Evolutionary conservation across 2,888 invertebrate genomes (phyloP), one percentile per base, ranked within the genome.

Genomic region (Chelonus formosanus): DNA sequence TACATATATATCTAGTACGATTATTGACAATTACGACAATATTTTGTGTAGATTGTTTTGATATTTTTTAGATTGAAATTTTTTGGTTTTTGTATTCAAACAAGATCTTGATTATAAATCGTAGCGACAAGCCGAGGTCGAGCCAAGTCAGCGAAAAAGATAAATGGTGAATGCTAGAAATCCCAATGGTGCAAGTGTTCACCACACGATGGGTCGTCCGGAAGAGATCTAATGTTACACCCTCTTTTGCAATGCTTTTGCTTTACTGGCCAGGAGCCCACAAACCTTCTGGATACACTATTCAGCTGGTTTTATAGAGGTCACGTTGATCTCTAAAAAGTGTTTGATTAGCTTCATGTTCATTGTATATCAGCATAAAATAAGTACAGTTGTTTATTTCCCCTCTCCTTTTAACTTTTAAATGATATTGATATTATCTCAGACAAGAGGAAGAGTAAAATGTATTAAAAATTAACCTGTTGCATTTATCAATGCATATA

Each of bases 141-240:
- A 60, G 68, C 67, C 56, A 69, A 74, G 73, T 74, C 75, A 71
- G 70, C 68, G 70, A 72, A 73, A 63, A 63, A 67, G 57, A 67
- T 67, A 59, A 54, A 67, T 67, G 64, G 65, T 43, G 20, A 61
- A 52, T 50, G 50, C 50, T 20, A 32, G 48, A 47, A 54, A 43
- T 32, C 53, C 31, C 7, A 34, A 50, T 58, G 58, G 53, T 44
- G 56, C 35, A 58, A 35, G 43, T 35, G 45, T 48, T 43, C 50
- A 43, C 59, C 57, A 10, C 48, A 63, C 52, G 63, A 67, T 57
- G 71, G 69, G 62, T 72, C 71, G 58, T 70, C 71, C 73, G 71
- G 75, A 75, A 76, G 70, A 72, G 70, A 74, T 74, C 76, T 73
- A 78, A 74, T 65, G 73, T 71, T 75, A 71, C 74, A 71, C 65